Percentiles rank a stretch among this genome's conserved stretches.
Conservation (phyloP, 2,888 invertebrate genomes). For the Drosophila anomalipes region DNA sequence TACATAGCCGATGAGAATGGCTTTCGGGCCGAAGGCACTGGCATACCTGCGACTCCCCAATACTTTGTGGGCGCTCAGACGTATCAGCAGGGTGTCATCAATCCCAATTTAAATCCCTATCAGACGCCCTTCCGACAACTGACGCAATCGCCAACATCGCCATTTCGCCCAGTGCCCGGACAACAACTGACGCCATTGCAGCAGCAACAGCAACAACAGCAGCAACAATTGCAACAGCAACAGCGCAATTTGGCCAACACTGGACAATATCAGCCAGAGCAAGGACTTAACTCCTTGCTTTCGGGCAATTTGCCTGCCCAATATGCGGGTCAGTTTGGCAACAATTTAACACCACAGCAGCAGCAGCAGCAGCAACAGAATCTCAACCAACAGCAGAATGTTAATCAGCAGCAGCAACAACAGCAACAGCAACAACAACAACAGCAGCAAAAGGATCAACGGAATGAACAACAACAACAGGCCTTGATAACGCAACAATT, state of each 20-base stretch:
- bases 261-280: slow-evolving; percentile 83
- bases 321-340: slow-evolving; percentile 70
- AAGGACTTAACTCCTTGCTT: slow-evolving; percentile 71
- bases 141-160: slow-evolving; percentile 59
- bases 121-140: slow-evolving; percentile 83
- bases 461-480: slow-evolving; percentile 76
- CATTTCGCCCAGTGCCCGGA: slow-evolving; percentile 72
- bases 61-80: slow-evolving; percentile 79
- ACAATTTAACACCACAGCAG: slow-evolving; percentile 55
- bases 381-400: slow-evolving; percentile 65
- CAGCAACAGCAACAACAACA: slow-evolving; percentile 72
- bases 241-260: slow-evolving; percentile 67
- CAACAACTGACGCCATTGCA: slow-evolving; percentile 81
- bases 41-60: slow-evolving; percentile 84
- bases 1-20: slow-evolving; percentile 92
- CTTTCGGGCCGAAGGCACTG: slow-evolving; percentile 85
- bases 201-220: slow-evolving; percentile 71
- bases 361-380: slow-evolving; percentile 61
- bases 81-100: slow-evolving; percentile 76
- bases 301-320: slow-evolving; percentile 60
- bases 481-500: slow-evolving; percentile 82
- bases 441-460: slow-evolving; percentile 76
- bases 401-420: slow-evolving; percentile 64
- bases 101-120: slow-evolving; percentile 83
- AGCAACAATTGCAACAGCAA: slow-evolving; percentile 72